Evolutionary conservation across 2,888 invertebrate genomes (phyloP), one percentile per base, ranked within the genome.

Genomic region (Hirtodrosophila histrioides): DNA sequence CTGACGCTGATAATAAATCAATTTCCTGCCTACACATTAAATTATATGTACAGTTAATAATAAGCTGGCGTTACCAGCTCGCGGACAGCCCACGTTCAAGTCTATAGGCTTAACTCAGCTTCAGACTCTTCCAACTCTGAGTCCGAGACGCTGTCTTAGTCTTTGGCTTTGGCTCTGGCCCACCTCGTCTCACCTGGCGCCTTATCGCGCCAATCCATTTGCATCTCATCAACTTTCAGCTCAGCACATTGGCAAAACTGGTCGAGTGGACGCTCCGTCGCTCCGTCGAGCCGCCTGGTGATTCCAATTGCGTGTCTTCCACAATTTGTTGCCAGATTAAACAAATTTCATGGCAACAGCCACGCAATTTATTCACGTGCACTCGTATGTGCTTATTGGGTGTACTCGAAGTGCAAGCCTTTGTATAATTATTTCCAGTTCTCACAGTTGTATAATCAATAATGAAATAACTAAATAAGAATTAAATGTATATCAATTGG

Each of bases 341-440:
- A 87, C 87, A 88, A 83, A 83, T 88, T 83, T 83, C 85, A 87
- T 86, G 88, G 74, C 87, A 86, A 84, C 82, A 74, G 76, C 84
- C 85, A 88, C 81, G 81, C 88, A 88, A 82, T 80, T 74, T 78
- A 70, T 78, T 66, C 66, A 55, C 57, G 54, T 63, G 63, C 69
- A 61, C 40, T 61, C 56, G 37, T 31, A 44, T 39, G 31, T 53
- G 45, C 12, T 44, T 33, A 46, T 57, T 43, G 64, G 27, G 11
- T 33, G 11, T 33, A 45, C 35, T 45, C 46, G 11, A n/a, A 17
- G 40, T 56, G 40, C 27, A 43, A 46, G 41, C 53, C 6, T 41
- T 39, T 55, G 39, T 58, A 41, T 73, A 50, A 65, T 65, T 60
- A 35, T 29, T 46, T 37, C 27, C 17, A 33, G 36, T 43, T 50